Conservation (phyloP, 1,140 invertebrate species). For the Chrysomallon squamiferum region DNA sequence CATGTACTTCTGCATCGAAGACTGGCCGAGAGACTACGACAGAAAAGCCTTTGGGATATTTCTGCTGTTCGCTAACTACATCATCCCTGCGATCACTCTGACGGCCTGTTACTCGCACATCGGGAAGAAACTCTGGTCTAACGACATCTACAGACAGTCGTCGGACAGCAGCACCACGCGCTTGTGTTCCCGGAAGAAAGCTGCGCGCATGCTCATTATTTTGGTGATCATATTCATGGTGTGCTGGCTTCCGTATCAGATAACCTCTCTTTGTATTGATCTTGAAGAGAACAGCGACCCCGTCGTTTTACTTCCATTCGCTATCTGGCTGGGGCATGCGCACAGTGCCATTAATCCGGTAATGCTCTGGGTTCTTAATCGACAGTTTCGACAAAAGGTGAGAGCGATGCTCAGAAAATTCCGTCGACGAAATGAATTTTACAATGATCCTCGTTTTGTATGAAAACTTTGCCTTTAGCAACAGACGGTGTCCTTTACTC, state of each 20-base stretch:
- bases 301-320: constrained; percentile 63
- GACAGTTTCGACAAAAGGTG: constrained; percentile 59
- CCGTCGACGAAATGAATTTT: constrained; percentile 13
- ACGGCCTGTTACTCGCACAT: constrained; percentile 66
- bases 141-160: constrained; percentile 65
- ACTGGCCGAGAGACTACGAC: constrained; percentile 57
- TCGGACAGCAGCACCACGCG: constrained; percentile 70
- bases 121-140: constrained; percentile 66
- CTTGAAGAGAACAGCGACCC: constrained; percentile 60
- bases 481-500: too few relatives aligned
- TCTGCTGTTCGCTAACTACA: constrained; percentile 66
- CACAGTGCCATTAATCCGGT: constrained; percentile 80
- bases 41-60: constrained; percentile 65
- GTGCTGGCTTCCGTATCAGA: constrained; percentile 89
- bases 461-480: too few relatives aligned
- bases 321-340: constrained; percentile 76
- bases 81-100: constrained; percentile 65
- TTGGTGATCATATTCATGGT: constrained; percentile 93
- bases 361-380: constrained; percentile 81
- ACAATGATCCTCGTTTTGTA: constrained; percentile 1
- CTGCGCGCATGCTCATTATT: constrained; percentile 89
- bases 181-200: constrained; percentile 82
- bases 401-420: constrained; percentile 26
- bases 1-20: constrained; percentile 69
- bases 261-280: constrained; percentile 72